Base-by-base conservation (phyloP, 2,797 vertebrate genomes). In the Halcyon chelicuti region DNA sequence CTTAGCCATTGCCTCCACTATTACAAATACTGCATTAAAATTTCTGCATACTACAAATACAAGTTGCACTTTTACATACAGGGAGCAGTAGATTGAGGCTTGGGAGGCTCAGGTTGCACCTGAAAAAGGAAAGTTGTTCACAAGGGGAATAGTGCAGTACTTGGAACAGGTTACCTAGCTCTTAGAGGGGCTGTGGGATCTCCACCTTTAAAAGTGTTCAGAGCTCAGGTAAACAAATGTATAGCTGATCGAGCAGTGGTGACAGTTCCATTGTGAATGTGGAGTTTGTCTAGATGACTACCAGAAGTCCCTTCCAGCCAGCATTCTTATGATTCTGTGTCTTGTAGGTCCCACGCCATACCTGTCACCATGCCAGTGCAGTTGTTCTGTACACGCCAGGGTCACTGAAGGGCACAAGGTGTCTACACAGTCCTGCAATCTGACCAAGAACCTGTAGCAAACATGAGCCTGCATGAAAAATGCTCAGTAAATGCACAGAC, bases 201-300 rank as follows among this genome's bases (percentile, higher is more conserved):
- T 55, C 42, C 33, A 42, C 29, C 22, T 83, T 61, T 26, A 33
- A 18, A 55, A 75, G 1, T 14, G 11, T 75, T 65, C 35, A 46
- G 58, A 46, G 25, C 39, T 70, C 29, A 67, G 37, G 31, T 7
- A 80, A 52, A 19, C 31, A 66, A 44, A 81, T 16, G 6, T 29
- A 16, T 5, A 29, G 22, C 14, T 47, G 33, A 57, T 6, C 0
- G 0, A 65, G 16, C 0, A 1, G 6, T 23, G 54, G n/a, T n/a
- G 6, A 62, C 12, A 65, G 55, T 66, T 29, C 13, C 18, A 40
- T 5, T 61, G n/a, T 11, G 44, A 57, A 33, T 37, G 23, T 46
- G 42, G 55, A n/a, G 8, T 82, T 87, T 31, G 54, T 8, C 28
- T 33, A 9, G 28, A 31, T 78, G 58, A 61, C 16, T 14, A 65